Base-by-base conservation (phyloP, 2,888 invertebrate species). In the Sarcophaga rosellei region DNA sequence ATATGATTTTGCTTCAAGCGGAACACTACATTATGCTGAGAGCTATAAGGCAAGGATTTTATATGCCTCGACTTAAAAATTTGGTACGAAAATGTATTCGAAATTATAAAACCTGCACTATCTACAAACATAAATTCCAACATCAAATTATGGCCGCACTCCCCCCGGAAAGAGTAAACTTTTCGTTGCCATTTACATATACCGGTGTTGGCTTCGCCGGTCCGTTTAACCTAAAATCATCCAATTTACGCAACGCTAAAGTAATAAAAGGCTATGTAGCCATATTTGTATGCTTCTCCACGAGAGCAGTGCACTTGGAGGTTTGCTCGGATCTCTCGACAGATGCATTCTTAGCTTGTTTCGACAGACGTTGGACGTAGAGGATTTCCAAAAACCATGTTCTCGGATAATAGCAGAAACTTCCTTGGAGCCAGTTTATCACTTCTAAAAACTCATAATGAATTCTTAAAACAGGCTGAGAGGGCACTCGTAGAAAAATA, bases 361-460 rank as follows among this genome's bases (percentile, higher is more conserved):
- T 87, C 12, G 15, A 70, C 0, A 44, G 81, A 59, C 59, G 47
- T 62, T 12, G 84, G 83, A 0, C 75, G 86, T 0, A 63, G 88
- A 62, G 86, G 82, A 1, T 47, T 86, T 4, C 84, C 80, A 1
- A 69, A 78, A 8, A 79, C 73, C 4, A 57, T 88, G 15, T 84
- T 74, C 4, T 85, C 87, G 4, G 85, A 84, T 62, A 83, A 85
- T 35, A 81, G 86, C 0, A 76, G 76, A 21, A 84, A 81, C 12
- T 88, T 87, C 47, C 69, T 86, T 5, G 84, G 80, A 8, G 81
- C 82, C 0, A 70, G 53, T 4, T 61, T 62, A 6, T 21, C 20
- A n/a, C 23, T 78, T 0, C 62, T 83, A 0, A 61, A 83, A 78
- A 69, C 2, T 20, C 78, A 83, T 21, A 68, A 68, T n/a, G 25